These are phyloP conservation scores for Sardina pilchardus DNA, from an alignment of 2,113 vertebrate genomes.

Conservation along the genomic window DNA sequence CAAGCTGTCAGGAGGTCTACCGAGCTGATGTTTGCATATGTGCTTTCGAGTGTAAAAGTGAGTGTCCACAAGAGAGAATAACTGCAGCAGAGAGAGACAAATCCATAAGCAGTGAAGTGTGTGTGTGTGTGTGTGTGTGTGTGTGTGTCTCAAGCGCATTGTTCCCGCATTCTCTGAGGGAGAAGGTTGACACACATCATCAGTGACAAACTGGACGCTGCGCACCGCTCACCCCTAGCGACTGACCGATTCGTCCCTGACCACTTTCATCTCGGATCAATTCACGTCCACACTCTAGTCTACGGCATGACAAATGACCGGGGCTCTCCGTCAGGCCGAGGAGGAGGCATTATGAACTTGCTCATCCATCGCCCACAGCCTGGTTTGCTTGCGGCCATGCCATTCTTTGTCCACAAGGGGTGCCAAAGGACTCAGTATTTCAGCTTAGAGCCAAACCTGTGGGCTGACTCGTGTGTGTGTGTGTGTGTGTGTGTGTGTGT, in stretches of 20 bases:
- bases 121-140: not conserved
- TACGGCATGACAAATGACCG: not conserved
- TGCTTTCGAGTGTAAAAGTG: not conserved
- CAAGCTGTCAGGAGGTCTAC: not conserved
- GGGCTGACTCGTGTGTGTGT: not conserved
- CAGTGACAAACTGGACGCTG: not conserved
- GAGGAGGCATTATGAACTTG: slow-evolving; percentile 64
- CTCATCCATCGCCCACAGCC: slow-evolving; percentile 39
- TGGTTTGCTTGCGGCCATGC: slow-evolving; percentile 37
- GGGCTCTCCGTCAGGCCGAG: slow-evolving; percentile 44
- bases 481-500: too few relatives aligned
- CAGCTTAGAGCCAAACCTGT: not conserved
- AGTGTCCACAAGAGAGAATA: not conserved
- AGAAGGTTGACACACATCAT: not conserved
- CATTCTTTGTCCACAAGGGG: slow-evolving; percentile 68
- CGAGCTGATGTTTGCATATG: not conserved
- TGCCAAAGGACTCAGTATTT: slow-evolving; percentile 53
- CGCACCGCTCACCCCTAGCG: not conserved
- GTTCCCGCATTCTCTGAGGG: not conserved
- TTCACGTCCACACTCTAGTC: slow-evolving; percentile 4
- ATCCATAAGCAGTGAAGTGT: not conserved
- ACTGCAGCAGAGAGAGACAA: too few relatives aligned
- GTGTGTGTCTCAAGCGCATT: not conserved
- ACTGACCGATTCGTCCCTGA: not conserved
- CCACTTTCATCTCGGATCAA: not conserved